phyloP scores from a whole-genome alignment of 2,888 invertebrate genomes.

The Caenorhabditis sulstoni region DNA sequence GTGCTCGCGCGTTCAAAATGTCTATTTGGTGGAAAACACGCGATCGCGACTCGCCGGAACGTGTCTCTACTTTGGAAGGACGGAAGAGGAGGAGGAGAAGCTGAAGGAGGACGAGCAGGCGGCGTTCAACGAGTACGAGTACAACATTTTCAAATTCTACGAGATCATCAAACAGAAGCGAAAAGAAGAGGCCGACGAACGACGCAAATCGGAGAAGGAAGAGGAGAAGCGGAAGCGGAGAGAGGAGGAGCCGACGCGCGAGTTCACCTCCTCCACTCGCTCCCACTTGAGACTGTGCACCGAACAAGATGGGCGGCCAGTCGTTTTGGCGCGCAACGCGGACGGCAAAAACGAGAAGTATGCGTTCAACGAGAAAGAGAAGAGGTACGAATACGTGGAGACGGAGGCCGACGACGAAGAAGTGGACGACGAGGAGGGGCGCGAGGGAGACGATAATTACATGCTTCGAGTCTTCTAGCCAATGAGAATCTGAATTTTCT shows the following conservation, averaged over 20 bases:
- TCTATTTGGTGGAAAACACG: neutral
- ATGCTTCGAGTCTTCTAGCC: neutral
- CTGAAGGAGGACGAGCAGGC: neutral
- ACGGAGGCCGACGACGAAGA: slow-evolving; percentile 1
- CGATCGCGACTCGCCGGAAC: neutral
- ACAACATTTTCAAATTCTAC: slow-evolving; percentile 21
- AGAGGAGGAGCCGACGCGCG: neutral
- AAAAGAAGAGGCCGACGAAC: neutral
- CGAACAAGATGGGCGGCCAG: neutral
- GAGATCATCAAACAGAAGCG: slow-evolving; percentile 4
- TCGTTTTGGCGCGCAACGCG: slow-evolving; percentile 13
- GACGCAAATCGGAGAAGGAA: neutral
- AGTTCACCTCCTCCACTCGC: slow-evolving; percentile 3
- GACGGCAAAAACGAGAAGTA: slow-evolving; percentile 19
- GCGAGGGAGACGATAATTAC: neutral
- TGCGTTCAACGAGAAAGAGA: slow-evolving; percentile 9
- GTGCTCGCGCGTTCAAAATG: slow-evolving; percentile 5
- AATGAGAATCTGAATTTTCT: too few relatives aligned
- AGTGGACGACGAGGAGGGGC: too few relatives aligned
- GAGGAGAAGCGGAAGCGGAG: neutral
- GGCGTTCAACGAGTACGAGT: neutral
- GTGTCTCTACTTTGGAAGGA: neutral
- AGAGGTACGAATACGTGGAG: slow-evolving; percentile 15
- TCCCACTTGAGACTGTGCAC: slow-evolving; percentile 9
- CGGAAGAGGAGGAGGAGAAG: neutral